Percentiles rank a stretch among this genome's conserved stretches.
These are phyloP conservation scores for Troilus luridus DNA, from an alignment of 2,888 invertebrate genomes.

Conservation along the genomic window DNA sequence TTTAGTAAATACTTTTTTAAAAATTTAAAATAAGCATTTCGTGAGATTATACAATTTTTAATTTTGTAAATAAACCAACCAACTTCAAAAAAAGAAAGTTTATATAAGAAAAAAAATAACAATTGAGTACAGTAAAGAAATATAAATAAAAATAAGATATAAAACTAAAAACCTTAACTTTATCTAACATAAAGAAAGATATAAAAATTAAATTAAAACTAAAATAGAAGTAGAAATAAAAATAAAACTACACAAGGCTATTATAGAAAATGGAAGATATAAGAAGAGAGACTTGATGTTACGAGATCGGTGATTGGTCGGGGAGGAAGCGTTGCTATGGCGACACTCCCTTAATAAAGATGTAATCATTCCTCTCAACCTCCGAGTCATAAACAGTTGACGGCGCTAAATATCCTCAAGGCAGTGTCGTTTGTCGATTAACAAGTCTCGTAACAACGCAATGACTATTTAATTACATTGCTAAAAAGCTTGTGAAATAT, in stretches of 20 bases:
- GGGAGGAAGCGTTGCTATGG: slow-evolving; percentile 45
- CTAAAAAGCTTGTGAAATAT: too few relatives aligned
- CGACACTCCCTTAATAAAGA: slow-evolving; percentile 53
- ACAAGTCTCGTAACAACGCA: background rate
- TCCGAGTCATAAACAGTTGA: background rate
- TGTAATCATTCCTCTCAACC: slow-evolving; percentile 36
- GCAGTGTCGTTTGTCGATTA: background rate
- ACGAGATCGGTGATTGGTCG: slow-evolving; percentile 63
- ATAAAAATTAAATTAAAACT: background rate
- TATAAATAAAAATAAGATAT: background rate
- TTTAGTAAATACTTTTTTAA: too few relatives aligned
- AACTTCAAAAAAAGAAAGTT: background rate
- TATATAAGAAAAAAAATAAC: background rate
- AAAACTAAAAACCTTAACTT: background rate
- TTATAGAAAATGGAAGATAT: background rate
- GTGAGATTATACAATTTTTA: too few relatives aligned
- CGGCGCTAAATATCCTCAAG: background rate
- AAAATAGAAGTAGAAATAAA: too few relatives aligned
- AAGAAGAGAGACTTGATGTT: background rate
- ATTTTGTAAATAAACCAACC: slow-evolving; percentile 9
- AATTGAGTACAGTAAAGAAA: background rate
- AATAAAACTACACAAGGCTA: background rate
- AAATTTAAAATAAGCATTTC: too few relatives aligned
- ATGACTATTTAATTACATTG: too few relatives aligned
- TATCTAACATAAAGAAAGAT: background rate